A percentile compares a stretch with the other conserved stretches of the same genome.
phyloP scores from a whole-genome alignment of 2,113 vertebrate species.

The Toxostoma redivivum region DNA sequence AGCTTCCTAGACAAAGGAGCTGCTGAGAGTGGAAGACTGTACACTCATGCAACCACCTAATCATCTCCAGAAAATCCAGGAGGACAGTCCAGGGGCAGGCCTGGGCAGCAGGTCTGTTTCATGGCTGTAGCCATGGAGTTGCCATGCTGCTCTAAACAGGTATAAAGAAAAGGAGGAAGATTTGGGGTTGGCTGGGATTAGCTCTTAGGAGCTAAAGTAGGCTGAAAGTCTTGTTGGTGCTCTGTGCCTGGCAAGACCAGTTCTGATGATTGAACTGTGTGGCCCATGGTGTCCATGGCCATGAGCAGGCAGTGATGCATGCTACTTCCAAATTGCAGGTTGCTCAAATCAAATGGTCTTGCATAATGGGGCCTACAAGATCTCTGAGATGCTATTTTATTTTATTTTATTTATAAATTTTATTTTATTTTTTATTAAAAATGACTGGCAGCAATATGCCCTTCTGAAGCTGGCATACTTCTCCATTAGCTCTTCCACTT shows the following conservation, averaged over 20 bases:
- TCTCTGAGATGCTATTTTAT: not conserved
- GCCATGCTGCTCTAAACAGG: not conserved
- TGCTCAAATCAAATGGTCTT: not conserved
- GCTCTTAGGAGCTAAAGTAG: not conserved
- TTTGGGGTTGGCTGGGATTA: not conserved
- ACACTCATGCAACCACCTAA: not conserved
- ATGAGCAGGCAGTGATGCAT: not conserved
- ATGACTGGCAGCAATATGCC: not conserved
- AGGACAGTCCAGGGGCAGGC: not conserved
- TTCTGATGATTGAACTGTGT: not conserved
- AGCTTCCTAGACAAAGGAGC: not conserved
- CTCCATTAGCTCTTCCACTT: not conserved
- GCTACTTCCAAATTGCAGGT: not conserved
- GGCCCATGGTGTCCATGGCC: fast-evolving
- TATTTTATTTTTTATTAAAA: not conserved
- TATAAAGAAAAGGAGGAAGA: not conserved
- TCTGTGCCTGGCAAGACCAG: not conserved
- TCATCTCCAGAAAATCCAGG: not conserved
- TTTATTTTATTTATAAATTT: not conserved
- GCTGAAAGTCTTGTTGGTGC: not conserved
- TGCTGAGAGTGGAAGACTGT: not conserved
- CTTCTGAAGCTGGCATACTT: not conserved
- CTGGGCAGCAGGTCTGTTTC: not conserved
- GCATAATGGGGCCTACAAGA: not conserved
- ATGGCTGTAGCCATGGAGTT: not conserved